These are phyloP conservation scores for Canis aureus DNA, from an alignment of 2,113 vertebrate genomes.

Conservation along the genomic window DNA sequence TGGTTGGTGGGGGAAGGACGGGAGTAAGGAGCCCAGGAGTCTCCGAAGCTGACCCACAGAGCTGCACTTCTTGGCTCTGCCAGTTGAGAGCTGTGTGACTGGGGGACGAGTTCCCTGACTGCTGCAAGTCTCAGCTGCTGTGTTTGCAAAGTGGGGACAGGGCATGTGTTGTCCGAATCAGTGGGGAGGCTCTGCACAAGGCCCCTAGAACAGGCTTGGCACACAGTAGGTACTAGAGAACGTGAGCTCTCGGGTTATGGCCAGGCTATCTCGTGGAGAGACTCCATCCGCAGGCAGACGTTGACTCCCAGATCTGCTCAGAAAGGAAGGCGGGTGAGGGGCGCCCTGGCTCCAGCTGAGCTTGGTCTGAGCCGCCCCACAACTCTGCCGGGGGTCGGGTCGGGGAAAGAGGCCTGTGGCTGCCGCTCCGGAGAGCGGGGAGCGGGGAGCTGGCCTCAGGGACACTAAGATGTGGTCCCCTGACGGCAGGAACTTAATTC, in stretches of 20 bases:
- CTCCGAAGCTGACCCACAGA: neutral
- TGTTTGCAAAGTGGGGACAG: neutral
- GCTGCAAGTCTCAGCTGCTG: neutral
- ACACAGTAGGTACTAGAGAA: neutral
- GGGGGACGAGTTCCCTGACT: neutral
- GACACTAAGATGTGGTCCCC: neutral
- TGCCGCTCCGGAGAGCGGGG: neutral
- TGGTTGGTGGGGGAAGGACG: too few species aligned
- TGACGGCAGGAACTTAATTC: constrained; percentile 57
- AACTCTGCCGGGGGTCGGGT: neutral
- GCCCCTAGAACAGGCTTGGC: neutral
- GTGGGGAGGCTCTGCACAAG: neutral
- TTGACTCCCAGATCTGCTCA: neutral
- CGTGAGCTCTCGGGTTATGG: neutral
- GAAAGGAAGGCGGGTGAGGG: neutral
- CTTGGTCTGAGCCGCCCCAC: neutral
- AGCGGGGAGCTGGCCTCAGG: neutral
- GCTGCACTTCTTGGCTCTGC: neutral
- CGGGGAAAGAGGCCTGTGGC: neutral
- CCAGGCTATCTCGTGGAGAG: neutral
- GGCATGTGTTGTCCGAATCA: neutral
- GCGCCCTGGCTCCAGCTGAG: neutral
- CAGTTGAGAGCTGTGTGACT: neutral
- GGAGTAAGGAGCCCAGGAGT: neutral
- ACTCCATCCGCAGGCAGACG: neutral